phyloP scores from a whole-genome alignment of 2,797 vertebrate species.

The Pipistrellus pipistrellus region DNA sequence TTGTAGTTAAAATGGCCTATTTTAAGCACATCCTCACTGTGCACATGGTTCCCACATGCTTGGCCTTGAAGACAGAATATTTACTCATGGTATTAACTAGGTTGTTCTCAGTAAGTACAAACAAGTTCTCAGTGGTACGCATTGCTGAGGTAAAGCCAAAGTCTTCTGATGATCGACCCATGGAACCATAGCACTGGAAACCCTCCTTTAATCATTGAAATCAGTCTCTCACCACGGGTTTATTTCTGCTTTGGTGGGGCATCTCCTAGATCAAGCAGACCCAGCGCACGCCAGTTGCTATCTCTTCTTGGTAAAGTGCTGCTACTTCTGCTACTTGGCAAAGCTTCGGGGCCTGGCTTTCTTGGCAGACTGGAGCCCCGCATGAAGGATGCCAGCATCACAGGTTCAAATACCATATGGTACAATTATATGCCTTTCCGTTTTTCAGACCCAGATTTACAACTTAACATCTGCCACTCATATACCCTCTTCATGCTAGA shows the following conservation, averaged over 20 bases:
- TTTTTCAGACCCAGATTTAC: slow-evolving; percentile 10
- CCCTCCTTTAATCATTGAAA: not conserved
- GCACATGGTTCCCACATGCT: not conserved
- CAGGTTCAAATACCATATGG: not conserved
- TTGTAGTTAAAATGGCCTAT: not conserved
- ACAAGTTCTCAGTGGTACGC: not conserved
- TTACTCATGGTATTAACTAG: not conserved
- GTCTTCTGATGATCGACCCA: not conserved
- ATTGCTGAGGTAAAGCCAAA: not conserved
- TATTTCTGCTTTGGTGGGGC: not conserved
- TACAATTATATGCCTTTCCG: slow-evolving; percentile 50
- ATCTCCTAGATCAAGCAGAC: not conserved
- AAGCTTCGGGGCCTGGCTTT: not conserved
- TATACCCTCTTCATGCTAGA: not conserved
- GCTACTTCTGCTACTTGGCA: not conserved
- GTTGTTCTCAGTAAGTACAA: not conserved
- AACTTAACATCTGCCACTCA: slow-evolving; percentile 1
- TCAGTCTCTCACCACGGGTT: not conserved
- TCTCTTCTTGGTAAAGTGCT: not conserved
- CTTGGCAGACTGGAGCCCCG: not conserved
- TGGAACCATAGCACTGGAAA: not conserved
- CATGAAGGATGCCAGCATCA: not conserved
- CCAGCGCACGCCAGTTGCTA: not conserved
- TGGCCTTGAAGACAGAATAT: not conserved
- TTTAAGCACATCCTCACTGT: not conserved